Conservation (phyloP, 2,113 vertebrate genomes). For the Arothron firmamentum region DNA sequence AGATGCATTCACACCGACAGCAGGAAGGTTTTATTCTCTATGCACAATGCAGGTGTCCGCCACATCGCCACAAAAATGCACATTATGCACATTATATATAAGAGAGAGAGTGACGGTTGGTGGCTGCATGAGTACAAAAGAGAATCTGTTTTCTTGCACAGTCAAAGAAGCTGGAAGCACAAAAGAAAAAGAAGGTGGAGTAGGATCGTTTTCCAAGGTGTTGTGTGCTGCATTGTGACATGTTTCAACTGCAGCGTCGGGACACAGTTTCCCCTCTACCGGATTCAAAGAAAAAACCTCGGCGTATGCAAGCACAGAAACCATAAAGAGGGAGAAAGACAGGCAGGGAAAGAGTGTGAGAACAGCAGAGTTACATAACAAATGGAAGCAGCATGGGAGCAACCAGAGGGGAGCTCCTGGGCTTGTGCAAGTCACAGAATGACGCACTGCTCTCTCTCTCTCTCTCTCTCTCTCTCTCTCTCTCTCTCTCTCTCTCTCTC, state of each 20-base stretch:
- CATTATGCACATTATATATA: neutral
- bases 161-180: slow-evolving; percentile 6
- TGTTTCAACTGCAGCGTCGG: slow-evolving; percentile 2
- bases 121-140: slow-evolving; percentile 5
- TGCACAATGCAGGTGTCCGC: no score
- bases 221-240: slow-evolving; percentile 27
- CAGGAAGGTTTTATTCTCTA: no score
- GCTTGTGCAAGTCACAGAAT: slow-evolving; percentile 61
- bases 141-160: neutral
- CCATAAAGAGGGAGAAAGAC: slow-evolving; percentile 16
- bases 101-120: slow-evolving; percentile 19
- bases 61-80: no score
- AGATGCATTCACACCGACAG: no score
- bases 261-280: slow-evolving; percentile 22
- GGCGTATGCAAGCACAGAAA: slow-evolving; percentile 15
- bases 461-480: neutral
- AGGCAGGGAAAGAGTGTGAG: slow-evolving; percentile 35
- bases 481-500: slow-evolving; percentile 22
- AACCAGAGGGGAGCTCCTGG: slow-evolving; percentile 63
- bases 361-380: slow-evolving; percentile 62
- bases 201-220: slow-evolving; percentile 18
- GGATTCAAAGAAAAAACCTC: slow-evolving; percentile 11
- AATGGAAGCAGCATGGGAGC: slow-evolving; percentile 57
- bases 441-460: slow-evolving; percentile 54
- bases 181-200: slow-evolving; percentile 23